phyloP scores from a whole-genome alignment of 1,140 invertebrate genomes.

The Diplogasteroides magnus region DNA sequence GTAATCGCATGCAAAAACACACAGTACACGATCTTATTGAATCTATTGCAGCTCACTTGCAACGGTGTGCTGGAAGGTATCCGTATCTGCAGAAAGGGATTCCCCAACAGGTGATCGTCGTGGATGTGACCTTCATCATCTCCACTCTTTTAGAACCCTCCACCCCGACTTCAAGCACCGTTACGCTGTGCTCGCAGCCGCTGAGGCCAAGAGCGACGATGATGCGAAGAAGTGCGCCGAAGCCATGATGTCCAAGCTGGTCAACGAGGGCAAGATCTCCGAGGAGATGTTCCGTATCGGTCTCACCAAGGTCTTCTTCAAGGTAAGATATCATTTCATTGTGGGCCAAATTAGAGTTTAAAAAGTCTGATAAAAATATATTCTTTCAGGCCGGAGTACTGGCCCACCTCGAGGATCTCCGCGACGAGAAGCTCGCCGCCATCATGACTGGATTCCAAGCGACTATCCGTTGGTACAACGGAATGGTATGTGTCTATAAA shows the following conservation, averaged over 20 bases:
- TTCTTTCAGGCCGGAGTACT: constrained; percentile 99
- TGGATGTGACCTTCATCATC: constrained; percentile 63
- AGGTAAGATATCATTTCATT: constrained; percentile 1
- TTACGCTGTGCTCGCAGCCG: constrained; percentile 49
- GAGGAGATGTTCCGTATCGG: constrained; percentile 53
- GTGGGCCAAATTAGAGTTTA: not conserved
- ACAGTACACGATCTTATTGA: too few relatives aligned
- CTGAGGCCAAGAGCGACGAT: constrained; percentile 46
- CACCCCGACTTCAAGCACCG: constrained; percentile 87
- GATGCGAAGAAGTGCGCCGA: constrained; percentile 50
- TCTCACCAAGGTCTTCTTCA: constrained; percentile 67
- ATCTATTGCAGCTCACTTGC: constrained; percentile 97
- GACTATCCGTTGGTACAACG: constrained; percentile 46
- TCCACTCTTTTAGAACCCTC: constrained; percentile 71
- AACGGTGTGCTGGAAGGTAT: constrained; percentile 99
- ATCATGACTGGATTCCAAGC: constrained; percentile 95
- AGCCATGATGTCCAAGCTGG: constrained; percentile 44
- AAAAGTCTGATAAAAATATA: constrained; percentile 66
- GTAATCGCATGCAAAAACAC: too few relatives aligned
- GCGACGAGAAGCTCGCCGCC: constrained; percentile 94
- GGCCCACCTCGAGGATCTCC: constrained; percentile 98
- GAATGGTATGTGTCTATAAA: constrained; percentile 17
- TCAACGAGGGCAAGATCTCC: constrained; percentile 45
- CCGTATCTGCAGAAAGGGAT: constrained; percentile 99
- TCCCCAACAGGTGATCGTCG: constrained; percentile 68